Evolutionary conservation across 2,888 invertebrate species (phyloP), one percentile per base, ranked within the genome.

Genomic region (Zaprionus bogoriensis): DNA sequence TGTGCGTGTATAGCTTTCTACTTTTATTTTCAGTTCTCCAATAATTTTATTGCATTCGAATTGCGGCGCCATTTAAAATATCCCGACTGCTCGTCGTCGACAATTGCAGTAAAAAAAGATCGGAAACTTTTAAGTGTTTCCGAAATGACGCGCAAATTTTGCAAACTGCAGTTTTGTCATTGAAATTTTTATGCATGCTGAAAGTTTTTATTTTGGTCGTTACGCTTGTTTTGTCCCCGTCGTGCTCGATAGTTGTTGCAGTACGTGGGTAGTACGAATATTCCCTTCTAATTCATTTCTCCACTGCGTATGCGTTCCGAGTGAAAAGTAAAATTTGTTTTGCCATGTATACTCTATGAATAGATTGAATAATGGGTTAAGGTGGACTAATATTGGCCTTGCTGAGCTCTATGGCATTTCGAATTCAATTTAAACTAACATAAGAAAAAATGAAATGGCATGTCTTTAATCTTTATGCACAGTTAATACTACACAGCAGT

Each of bases 141-240:
- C 68, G 77, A 74, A 76, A 72, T 67, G 63, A 50, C 73, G 69
- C 77, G 57, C 73, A 72, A 72, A 72, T 67, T 74, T 74, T 64
- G 28, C 59, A 52, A 75, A 76, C 73, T 74, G 77, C 68, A 76
- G 73, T 72, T 74, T 72, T 72, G 73, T 76, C 77, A 76, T 72
- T 76, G 68, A 72, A 67, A 63, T 72, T 72, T 74, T 73, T 54
- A 41, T 41, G n/a, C 53, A 74, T 70, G 60, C 32, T 32, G 17
- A 68, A 76, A 74, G 54, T 76, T 74, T 76, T 63, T 60, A 59
- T 72, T 60, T 71, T 63, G 51, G 30, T 67, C 74, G 57, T 55
- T 67, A 41, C 47, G 63, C 68, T 73, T 70, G 57, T 57, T 67
- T 55, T 60, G 38, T 73, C n/a, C n/a, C n/a, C n/a, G 48, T 6